A percentile compares a stretch with the other conserved stretches of the same genome.
phyloP scores from a whole-genome alignment of 2,888 invertebrate species.

The Scelioninae gen. 2 region DNA sequence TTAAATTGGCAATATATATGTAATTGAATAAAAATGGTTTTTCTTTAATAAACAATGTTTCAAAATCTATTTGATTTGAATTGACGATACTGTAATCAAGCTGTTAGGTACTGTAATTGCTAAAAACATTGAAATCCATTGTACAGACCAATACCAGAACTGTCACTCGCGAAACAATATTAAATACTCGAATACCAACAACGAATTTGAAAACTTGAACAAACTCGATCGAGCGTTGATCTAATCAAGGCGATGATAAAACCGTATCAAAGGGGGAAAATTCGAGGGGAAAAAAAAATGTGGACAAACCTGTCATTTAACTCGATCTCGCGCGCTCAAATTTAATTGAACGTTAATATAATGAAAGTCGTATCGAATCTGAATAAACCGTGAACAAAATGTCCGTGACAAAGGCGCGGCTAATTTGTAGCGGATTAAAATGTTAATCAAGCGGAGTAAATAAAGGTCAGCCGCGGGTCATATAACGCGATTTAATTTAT shows the following conservation, averaged over 20 bases:
- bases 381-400: constrained; percentile 25
- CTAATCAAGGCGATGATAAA: constrained; percentile 32
- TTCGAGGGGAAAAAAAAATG: background rate
- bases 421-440: constrained; percentile 40
- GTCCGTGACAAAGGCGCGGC: constrained; percentile 25
- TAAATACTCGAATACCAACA: constrained; percentile 13
- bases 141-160: constrained; percentile 1
- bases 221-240: constrained; percentile 30
- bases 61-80: too few relatives aligned
- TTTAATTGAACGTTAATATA: constrained; percentile 34
- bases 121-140: background rate
- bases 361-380: constrained; percentile 36
- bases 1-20: too few relatives aligned
- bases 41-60: too few relatives aligned
- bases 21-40: too few relatives aligned
- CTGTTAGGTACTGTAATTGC: constrained; percentile 4
- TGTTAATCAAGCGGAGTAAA: constrained; percentile 39
- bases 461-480: constrained; percentile 39
- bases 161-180: constrained; percentile 2
- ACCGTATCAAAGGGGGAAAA: constrained; percentile 9
- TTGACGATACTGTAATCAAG: too few relatives aligned
- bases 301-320: constrained; percentile 26
- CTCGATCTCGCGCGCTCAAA: constrained; percentile 19
- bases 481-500: constrained; percentile 38
- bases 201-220: constrained; percentile 28